Base-by-base conservation (phyloP, 2,113 vertebrate genomes). In the Poeciliopsis occidentalis region DNA sequence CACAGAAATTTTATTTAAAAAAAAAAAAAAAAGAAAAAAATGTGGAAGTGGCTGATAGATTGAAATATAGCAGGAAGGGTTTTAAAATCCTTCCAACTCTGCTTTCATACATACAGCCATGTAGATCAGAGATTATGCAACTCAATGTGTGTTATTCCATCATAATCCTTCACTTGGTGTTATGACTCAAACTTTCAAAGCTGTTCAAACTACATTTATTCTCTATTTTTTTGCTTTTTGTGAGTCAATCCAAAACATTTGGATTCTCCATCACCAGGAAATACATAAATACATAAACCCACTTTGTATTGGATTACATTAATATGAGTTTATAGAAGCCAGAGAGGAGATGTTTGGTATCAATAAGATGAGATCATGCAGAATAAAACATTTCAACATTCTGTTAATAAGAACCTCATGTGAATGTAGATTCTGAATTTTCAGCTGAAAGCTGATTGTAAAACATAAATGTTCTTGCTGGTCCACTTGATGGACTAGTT, bases 131-230 rank as follows among this genome's bases (percentile, higher is more conserved):
- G 73, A 87, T 89, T 87, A 89, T 71, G 67, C 70, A 80, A 75
- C 19, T 61, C 65, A 79, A 75, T 81, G 62, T 83, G 79, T 90
- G 81, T 90, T 83, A 76, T 80, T 86, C 78, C 80, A 81, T 67
- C 30, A 57, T 87, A 85, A 89, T 91, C 85, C 83, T n/a, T 78
- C n/a, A 13, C 63, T 75, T 27, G 41, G 71, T 78, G 81, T 84
- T 83, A 86, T 79, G 60, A 72, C 24, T 73, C 47, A 69, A 88
- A 83, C 83, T 76, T 85, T 76, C 4, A 54, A 69, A 83, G 68
- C 65, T 64, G 51, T 47, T 76, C 27, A 6, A 29, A 2, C 26
- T 31, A 4, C 2, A n/a, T 3, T 27, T 2, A 1, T 60, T 22
- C 0, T 4, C 47, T 63, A 15, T 24, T 7, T 12, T 4, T 57